These are phyloP conservation scores for Schizotus pectinicornis DNA, from an alignment of 2,888 invertebrate genomes.

Conservation along the genomic window DNA sequence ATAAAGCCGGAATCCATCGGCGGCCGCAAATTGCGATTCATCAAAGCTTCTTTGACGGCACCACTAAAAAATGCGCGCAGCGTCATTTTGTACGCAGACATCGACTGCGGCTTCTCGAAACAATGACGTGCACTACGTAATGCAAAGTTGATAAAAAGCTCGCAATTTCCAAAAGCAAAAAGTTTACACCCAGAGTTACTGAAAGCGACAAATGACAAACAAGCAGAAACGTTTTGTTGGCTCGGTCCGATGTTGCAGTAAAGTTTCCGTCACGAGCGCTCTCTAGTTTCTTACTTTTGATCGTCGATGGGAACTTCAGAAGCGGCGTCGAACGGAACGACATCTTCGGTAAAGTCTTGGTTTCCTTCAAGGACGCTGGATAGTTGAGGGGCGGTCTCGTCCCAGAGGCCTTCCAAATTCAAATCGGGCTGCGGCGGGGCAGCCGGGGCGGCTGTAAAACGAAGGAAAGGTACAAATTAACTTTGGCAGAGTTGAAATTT, in stretches of 20 bases:
- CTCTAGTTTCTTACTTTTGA: constrained; percentile 73
- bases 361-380: constrained; percentile 57
- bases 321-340: constrained; percentile 85
- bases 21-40: too few species aligned
- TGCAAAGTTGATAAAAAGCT: too few species aligned
- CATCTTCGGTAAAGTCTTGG: constrained; percentile 65
- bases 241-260: not conserved
- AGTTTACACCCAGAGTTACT: too few species aligned
- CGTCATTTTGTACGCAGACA: too few species aligned
- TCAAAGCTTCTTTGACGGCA: too few species aligned
- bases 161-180: too few species aligned
- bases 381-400: constrained; percentile 62
- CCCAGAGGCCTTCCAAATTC: constrained; percentile 66
- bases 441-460: constrained; percentile 27
- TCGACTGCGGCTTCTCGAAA: too few species aligned
- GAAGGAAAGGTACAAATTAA: constrained; percentile 35
- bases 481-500: constrained; percentile 12
- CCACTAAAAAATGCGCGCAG: too few species aligned
- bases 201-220: too few species aligned
- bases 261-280: not conserved
- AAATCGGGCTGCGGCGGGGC: constrained; percentile 27
- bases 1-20: too few species aligned
- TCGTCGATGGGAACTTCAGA: constrained; percentile 84
- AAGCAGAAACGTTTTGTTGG: too few species aligned
- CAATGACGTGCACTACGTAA: too few species aligned